These are phyloP conservation scores for Palythoa grandis DNA, from an alignment of 92 coral and sea anemone species.

Conservation along the genomic window DNA sequence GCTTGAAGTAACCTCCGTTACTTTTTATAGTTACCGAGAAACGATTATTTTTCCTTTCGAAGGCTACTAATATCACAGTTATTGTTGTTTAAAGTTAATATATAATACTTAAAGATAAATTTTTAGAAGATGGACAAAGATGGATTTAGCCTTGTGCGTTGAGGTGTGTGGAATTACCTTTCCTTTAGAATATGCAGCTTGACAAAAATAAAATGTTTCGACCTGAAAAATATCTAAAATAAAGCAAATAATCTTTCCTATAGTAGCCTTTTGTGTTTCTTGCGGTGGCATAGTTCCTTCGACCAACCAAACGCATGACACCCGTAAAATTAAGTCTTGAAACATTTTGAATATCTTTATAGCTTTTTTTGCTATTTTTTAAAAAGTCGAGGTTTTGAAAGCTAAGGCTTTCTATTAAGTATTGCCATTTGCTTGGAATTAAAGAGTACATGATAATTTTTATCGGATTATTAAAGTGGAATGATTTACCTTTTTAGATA, in stretches of 20 bases:
- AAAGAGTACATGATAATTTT: neutral
- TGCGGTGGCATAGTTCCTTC: neutral
- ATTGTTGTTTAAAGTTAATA: too few species aligned
- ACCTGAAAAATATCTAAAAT: too few species aligned
- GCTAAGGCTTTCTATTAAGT: neutral
- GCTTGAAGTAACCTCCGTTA: too few species aligned
- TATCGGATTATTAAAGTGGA: neutral
- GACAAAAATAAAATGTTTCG: too few species aligned
- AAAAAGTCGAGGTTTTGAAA: neutral
- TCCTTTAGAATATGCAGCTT: too few species aligned
- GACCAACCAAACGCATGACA: neutral
- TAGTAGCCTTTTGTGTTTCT: neutral
- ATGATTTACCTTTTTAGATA: neutral
- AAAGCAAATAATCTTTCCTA: too few species aligned
- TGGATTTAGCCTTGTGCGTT: neutral
- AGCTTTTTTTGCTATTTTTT: neutral
- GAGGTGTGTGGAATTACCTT: neutral
- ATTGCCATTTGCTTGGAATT: neutral
- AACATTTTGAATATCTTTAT: too few species aligned
- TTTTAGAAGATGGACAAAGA: neutral
- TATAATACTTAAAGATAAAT: too few species aligned
- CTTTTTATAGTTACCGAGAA: too few species aligned
- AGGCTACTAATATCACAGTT: too few species aligned
- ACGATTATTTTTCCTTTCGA: too few species aligned
- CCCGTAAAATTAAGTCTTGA: neutral